A percentile compares a stretch with the other conserved stretches of the same genome.
Conservation (phyloP, 1,140 invertebrate genomes). For the Myzus persicae region DNA sequence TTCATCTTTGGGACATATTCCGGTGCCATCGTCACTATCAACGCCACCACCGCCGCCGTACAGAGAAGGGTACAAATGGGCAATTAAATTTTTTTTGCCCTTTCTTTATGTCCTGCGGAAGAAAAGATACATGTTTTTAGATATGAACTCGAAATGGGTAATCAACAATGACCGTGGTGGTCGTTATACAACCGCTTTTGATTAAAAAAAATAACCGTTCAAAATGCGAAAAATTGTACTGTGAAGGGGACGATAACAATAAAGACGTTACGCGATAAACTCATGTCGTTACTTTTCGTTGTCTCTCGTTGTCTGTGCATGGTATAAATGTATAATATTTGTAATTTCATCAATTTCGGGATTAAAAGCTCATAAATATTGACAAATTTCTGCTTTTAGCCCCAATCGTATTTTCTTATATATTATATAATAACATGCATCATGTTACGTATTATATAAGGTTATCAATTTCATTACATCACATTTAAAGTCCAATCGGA, state of each 20-base stretch:
- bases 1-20: slow-evolving; percentile 30
- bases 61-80: neutral
- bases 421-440: neutral
- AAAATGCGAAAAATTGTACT: neutral
- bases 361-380: neutral
- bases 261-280: neutral
- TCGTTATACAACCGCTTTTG: neutral
- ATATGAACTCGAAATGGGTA: neutral
- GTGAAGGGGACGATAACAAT: neutral
- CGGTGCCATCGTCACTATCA: neutral
- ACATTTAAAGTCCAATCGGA: neutral
- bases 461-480: neutral
- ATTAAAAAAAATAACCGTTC: slow-evolving; percentile 17
- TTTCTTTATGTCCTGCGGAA: neutral
- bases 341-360: neutral
- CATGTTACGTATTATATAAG: neutral
- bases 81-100: neutral
- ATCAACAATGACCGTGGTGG: neutral
- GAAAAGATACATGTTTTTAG: slow-evolving; percentile 9
- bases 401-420: neutral
- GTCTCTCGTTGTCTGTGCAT: neutral
- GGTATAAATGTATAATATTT: no score
- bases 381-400: neutral
- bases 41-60: neutral
- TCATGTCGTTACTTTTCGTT: neutral